Evolutionary conservation across 1,140 invertebrate species (phyloP).

Genomic region (Panagrolaimus sp.): DNA sequence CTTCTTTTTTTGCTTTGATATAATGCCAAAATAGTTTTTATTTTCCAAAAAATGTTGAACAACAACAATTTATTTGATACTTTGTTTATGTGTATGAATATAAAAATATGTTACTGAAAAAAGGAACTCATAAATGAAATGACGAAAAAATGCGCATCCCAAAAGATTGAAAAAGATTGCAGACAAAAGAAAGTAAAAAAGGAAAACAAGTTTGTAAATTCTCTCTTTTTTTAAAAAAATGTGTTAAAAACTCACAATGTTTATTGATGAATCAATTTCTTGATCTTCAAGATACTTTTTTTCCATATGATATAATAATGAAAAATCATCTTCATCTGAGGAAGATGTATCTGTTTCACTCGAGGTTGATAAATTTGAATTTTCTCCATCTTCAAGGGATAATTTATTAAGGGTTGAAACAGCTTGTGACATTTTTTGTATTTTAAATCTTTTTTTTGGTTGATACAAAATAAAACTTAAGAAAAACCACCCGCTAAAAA

Average conservation of each 20-base stretch:
- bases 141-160: conserved; percentile 2
- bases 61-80: too few relatives aligned
- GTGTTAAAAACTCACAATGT: conserved; percentile 24
- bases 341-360: not conserved
- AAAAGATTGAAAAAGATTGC: conserved; percentile 9
- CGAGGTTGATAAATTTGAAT: not conserved
- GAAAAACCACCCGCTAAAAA: too few relatives aligned
- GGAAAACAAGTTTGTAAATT: conserved; percentile 10
- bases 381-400: too few relatives aligned
- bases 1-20: too few relatives aligned
- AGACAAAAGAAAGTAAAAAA: conserved; percentile 4
- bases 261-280: conserved; percentile 22
- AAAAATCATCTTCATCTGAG: not conserved
- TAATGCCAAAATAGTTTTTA: too few relatives aligned
- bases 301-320: conserved; percentile 25
- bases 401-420: too few relatives aligned
- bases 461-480: too few relatives aligned
- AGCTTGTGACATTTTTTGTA: too few relatives aligned
- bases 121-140: not conserved
- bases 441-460: too few relatives aligned
- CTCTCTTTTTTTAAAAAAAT: not conserved
- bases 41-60: too few relatives aligned
- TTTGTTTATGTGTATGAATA: too few relatives aligned
- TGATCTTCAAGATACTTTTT: conserved; percentile 27
- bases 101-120: too few relatives aligned